A percentile compares a stretch with the other conserved stretches of the same genome.
phyloP scores from a whole-genome alignment of 2,113 vertebrate species.

The Ovis canadensis region DNA sequence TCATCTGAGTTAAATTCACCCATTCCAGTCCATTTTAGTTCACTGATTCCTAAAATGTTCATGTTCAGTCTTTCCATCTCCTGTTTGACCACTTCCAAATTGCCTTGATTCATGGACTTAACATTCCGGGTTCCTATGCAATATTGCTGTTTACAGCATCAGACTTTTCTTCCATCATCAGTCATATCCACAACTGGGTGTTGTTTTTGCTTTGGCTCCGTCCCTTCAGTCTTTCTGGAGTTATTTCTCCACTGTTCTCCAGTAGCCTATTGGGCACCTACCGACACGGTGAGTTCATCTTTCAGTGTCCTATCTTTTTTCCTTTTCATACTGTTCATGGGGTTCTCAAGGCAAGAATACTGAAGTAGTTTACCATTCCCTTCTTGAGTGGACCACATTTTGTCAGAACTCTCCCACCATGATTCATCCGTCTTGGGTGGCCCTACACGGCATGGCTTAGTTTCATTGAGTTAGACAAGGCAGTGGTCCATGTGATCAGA shows the following conservation, averaged over 20 bases:
- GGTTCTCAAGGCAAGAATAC: not conserved
- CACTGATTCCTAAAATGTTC: not conserved
- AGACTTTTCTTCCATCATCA: not conserved
- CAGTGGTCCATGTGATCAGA: not conserved
- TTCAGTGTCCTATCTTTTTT: not conserved
- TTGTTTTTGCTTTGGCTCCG: not conserved
- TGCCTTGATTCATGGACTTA: not conserved
- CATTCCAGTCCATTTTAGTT: not conserved
- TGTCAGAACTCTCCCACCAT: not conserved
- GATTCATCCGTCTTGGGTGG: fast-evolving
- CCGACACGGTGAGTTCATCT: not conserved
- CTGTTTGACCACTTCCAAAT: not conserved
- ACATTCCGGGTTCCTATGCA: not conserved
- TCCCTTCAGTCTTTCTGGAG: not conserved
- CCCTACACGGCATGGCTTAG: not conserved
- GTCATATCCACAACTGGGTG: not conserved
- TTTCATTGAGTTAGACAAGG: not conserved
- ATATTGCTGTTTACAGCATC: not conserved
- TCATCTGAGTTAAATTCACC: not conserved
- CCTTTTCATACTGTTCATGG: not conserved
- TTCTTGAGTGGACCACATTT: not conserved
- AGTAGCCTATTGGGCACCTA: not conserved
- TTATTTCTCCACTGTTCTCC: not conserved
- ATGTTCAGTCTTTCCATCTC: not conserved
- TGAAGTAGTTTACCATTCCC: not conserved